Evolutionary conservation across 2,888 invertebrate genomes (phyloP), one percentile per base, ranked within the genome.

Genomic region (Belgica antarctica): DNA sequence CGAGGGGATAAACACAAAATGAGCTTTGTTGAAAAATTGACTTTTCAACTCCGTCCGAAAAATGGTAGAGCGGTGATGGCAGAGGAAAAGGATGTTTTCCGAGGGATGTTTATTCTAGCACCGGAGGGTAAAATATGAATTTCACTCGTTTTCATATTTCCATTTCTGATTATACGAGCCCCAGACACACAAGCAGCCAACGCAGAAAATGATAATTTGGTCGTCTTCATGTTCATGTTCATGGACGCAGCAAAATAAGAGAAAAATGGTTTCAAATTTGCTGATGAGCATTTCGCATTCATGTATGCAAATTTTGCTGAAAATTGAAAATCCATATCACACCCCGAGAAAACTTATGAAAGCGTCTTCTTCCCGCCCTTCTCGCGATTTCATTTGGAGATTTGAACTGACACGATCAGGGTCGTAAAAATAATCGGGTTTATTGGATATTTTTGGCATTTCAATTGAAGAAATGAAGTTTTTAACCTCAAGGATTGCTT

Each of bases 121-220:
- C 65, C 65, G 17, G 65, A 65, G 65, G 65, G 47, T 47, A n/a
- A 25, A 31, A 62, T 62, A 34, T 62, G 62, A 62, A 62, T 47
- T 17, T 46, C 46, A 8, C 22, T 57, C 57, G n/a, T 57, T 19
- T n/a, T 57, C 25, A 8, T 57, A 12, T 17, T 7, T 57, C 19
- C 25, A 4, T 57, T 7, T 46, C 8, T 52, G 52, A 17, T 3
- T 22, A 22, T 22, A n/a, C 52, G 22, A 52, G 1, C 19, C 52
- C 52, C 59, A 59, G 5, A 27, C 59, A 25, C 27, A 25, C 19
- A 15, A 46, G 15, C 46, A 22, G 17, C 12, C n/a, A 46, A 15
- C 3, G 27, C 25, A 59, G 22, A 52, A 52, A 27, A 59, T 27
- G 7, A 59, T 59, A 19, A 59, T 59, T 59, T 59, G 19, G 59